Percentiles rank a stretch among this genome's conserved stretches.
phyloP scores from a whole-genome alignment of 2,888 invertebrate genomes.

The Callyntrura guangdongensis region DNA sequence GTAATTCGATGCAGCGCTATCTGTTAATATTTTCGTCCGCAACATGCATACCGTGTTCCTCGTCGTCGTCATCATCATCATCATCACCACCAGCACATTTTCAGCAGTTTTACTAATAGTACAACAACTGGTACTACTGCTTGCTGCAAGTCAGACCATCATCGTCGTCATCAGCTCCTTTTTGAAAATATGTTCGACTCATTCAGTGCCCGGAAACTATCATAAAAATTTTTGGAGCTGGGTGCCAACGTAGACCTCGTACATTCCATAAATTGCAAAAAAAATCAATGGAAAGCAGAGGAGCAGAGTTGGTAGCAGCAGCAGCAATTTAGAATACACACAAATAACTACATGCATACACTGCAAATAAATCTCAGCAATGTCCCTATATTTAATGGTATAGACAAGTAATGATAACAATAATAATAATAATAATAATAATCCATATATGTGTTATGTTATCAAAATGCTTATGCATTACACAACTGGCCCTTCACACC shows the following conservation, averaged over 20 bases:
- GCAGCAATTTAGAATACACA: constrained; percentile 57
- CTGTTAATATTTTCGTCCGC: not conserved
- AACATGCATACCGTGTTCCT: constrained; percentile 3
- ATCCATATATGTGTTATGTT: not conserved
- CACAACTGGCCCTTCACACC: constrained; percentile 5
- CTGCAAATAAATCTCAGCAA: constrained; percentile 47
- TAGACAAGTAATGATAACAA: too few species aligned
- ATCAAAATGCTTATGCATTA: not conserved
- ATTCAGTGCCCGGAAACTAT: constrained; percentile 75
- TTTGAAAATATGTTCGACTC: constrained; percentile 53
- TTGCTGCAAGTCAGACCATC: not conserved
- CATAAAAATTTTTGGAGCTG: constrained; percentile 71
- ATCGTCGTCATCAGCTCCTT: not conserved
- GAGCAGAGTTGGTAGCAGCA: not conserved
- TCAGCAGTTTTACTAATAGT: not conserved
- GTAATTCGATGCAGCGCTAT: constrained; percentile 31
- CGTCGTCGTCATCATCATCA: not conserved
- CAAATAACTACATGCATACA: constrained; percentile 13
- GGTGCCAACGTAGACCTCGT: constrained; percentile 69
- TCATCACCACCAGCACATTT: constrained; percentile 6
- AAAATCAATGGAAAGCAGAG: constrained; percentile 71
- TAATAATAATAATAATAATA: too few species aligned
- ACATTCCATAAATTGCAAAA: constrained; percentile 67
- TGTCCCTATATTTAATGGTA: not conserved
- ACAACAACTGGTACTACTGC: not conserved